phyloP scores from a whole-genome alignment of 2,113 vertebrate genomes.

The Alouatta palliata region DNA sequence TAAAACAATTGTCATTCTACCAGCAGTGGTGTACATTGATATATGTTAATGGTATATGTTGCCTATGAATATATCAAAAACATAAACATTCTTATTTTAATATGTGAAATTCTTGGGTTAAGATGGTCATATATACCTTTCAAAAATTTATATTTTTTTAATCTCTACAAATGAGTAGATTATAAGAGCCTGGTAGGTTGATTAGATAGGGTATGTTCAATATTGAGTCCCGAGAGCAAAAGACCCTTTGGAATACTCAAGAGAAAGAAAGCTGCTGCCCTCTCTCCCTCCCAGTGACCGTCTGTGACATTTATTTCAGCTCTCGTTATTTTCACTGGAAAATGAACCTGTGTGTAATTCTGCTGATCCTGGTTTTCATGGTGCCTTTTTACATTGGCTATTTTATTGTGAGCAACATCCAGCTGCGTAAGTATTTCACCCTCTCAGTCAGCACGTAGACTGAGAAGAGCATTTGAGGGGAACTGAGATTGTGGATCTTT shows the following conservation, averaged over 20 bases:
- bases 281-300: neutral
- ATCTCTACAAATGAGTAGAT: neutral
- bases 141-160: slow-evolving; percentile 21
- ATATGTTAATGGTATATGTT: neutral
- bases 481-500: neutral
- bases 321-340: slow-evolving; percentile 99
- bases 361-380: slow-evolving; percentile 96
- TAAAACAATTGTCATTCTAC: neutral
- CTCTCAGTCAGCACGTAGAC: neutral
- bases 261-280: neutral
- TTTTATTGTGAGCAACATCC: slow-evolving; percentile 98
- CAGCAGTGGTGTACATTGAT: neutral
- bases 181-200: neutral
- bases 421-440: slow-evolving; percentile 90
- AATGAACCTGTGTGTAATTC: slow-evolving; percentile 96
- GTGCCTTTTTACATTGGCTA: slow-evolving; percentile 99
- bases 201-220: neutral
- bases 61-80: neutral
- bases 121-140: neutral
- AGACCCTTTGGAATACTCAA: neutral
- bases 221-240: neutral
- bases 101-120: neutral
- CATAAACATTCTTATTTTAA: neutral
- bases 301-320: slow-evolving; percentile 82
- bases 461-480: neutral